Evolutionary conservation across 2,888 invertebrate genomes (phyloP).

Genomic region (Chromoteleia sp.): DNA sequence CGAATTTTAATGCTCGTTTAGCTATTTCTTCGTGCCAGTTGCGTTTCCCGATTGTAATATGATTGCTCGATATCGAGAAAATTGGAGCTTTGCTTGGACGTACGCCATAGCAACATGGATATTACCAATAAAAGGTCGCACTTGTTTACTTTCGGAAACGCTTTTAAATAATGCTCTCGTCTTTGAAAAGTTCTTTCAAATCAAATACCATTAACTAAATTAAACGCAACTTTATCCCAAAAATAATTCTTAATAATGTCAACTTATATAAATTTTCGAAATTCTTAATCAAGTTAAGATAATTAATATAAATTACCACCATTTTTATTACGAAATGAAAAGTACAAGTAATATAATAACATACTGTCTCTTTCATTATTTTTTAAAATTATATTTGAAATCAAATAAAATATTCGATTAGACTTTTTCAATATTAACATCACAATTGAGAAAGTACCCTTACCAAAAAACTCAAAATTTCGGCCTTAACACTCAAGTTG

Average conservation of each 20-base stretch:
- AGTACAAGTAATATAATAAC: too few species aligned
- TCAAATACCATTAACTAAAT: constrained; percentile 28
- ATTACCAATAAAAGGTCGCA: constrained; percentile 74
- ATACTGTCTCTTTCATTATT: too few species aligned
- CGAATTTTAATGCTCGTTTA: constrained; percentile 70
- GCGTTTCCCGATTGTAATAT: constrained; percentile 81
- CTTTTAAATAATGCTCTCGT: constrained; percentile 61
- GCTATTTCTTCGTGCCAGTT: constrained; percentile 75
- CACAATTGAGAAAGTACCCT: too few species aligned
- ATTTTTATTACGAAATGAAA: too few species aligned
- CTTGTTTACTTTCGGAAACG: constrained; percentile 61
- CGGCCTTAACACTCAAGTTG: too few species aligned
- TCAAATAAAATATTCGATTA: too few species aligned
- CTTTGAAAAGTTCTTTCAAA: constrained; percentile 30
- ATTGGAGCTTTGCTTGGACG: constrained; percentile 80
- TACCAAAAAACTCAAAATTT: too few species aligned
- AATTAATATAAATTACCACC: too few species aligned
- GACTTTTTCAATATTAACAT: too few species aligned
- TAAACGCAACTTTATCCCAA: background rate
- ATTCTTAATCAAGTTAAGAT: too few species aligned
- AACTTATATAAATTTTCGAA: background rate
- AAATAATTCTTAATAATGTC: too few species aligned
- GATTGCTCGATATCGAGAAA: constrained; percentile 81
- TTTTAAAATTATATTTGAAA: too few species aligned
- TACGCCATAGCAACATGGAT: constrained; percentile 74